Evolutionary conservation across 2,113 vertebrate genomes (phyloP), one percentile per base, ranked within the genome.

Genomic region (Tretioscincus oriximinensis): DNA sequence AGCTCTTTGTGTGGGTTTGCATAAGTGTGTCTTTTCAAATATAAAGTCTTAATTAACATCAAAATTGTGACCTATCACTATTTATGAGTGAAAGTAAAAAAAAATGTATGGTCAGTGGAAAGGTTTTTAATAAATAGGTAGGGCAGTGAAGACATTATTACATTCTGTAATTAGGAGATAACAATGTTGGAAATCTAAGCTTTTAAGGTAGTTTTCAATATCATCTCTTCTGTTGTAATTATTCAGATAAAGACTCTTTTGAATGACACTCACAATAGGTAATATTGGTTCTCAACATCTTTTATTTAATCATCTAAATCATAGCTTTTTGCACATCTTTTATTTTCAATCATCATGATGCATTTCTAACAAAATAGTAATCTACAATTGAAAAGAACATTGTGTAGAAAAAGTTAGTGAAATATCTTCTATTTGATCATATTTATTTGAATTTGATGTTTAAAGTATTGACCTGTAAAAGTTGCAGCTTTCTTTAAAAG

Each of bases 281-380:
- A 9, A 41, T 1, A 4, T 75, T 5, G 5, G 64, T 63, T 58
- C 1, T 60, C 76, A 0, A 24, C 63, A 68, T 75, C 68, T 80
- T 88, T 85, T 61, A 9, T 11, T 78, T 67, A 12, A 24, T 75
- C 45, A 67, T 5, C 24, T 84, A 73, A 84, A 79, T 58, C 65
- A 0, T 21, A 0, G 1, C 4, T 1, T 9, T 29, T 70, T 70
- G 21, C 20, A 21, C 54, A 81, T 85, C 4, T 20, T 84, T 31
- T 76, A 20, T 75, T 60, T 76, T 82, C 60, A 22, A 9, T 49
- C 81, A 8, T 26, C 4, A 4, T 77, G 79, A n/a, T 2, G 1
- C 12, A 26, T 81, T 78, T 75, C 1, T 68, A 60, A 73, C 31
- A 71, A 73, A 70, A 6, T 22, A 54, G 1, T 0, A 76, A 58